phyloP scores from a whole-genome alignment of 2,797 vertebrate genomes.

The Scyliorhinus canicula region DNA sequence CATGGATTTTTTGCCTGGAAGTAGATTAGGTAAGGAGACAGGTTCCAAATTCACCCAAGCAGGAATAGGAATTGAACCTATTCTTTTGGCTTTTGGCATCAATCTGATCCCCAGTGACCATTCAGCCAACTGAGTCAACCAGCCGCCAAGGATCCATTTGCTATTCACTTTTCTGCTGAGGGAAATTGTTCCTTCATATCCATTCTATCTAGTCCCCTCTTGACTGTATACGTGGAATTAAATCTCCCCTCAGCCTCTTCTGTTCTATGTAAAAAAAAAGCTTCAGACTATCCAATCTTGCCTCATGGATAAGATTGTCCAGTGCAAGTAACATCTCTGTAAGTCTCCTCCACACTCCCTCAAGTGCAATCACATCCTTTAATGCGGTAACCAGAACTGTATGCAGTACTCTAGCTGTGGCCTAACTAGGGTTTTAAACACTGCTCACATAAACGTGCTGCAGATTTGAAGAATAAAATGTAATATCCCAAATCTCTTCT shows the following conservation, averaged over 20 bases:
- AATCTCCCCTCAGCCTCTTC: background rate
- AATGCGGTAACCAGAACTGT: background rate
- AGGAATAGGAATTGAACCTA: too few relatives aligned
- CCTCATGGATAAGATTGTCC: background rate
- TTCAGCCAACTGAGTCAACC: too few relatives aligned
- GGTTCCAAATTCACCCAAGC: too few relatives aligned
- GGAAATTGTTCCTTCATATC: background rate
- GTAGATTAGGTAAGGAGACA: too few relatives aligned
- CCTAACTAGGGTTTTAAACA: too few relatives aligned
- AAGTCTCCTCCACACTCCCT: background rate
- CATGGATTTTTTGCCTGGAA: too few relatives aligned
- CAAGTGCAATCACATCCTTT: background rate
- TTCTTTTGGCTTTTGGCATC: too few relatives aligned
- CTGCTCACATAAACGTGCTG: too few relatives aligned
- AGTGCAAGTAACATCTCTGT: background rate
- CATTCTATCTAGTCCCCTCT: background rate
- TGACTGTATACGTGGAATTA: background rate
- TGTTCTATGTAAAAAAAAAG: background rate
- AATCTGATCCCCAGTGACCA: too few relatives aligned
- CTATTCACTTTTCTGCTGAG: background rate
- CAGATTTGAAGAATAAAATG: too few relatives aligned
- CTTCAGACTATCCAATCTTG: background rate
- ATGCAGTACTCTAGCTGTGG: background rate
- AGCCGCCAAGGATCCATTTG: background rate
- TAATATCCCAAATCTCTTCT: too few relatives aligned